Evolutionary conservation across 1,140 invertebrate genomes (phyloP).

Genomic region (Tachypleus tridentatus): DNA sequence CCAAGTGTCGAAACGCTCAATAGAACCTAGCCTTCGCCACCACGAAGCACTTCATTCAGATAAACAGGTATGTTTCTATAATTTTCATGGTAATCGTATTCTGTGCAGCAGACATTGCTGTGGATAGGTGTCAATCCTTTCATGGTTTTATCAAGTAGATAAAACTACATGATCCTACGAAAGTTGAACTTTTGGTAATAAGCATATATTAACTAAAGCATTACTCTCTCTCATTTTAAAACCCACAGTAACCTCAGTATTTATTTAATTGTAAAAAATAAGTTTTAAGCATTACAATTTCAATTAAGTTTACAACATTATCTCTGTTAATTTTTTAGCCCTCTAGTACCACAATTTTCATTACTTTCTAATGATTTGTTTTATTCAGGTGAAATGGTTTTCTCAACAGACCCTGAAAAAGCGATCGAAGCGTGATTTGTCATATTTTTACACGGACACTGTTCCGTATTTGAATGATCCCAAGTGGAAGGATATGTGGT

Average conservation of each 20-base stretch:
- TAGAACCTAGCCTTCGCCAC: constrained; percentile 3
- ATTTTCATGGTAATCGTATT: too few species aligned
- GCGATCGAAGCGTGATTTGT: not conserved
- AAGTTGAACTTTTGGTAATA: too few species aligned
- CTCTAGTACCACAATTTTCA: not conserved
- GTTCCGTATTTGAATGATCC: constrained; percentile 17
- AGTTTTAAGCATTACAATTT: too few species aligned
- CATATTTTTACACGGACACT: not conserved
- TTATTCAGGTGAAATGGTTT: constrained; percentile 1
- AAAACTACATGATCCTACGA: too few species aligned
- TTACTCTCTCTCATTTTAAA: too few species aligned
- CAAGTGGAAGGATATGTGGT: constrained; percentile 21
- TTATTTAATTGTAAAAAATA: too few species aligned
- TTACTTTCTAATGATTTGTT: not conserved
- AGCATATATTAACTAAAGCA: too few species aligned
- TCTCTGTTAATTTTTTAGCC: not conserved
- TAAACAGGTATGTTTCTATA: constrained; percentile 1
- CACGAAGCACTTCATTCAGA: constrained; percentile 11
- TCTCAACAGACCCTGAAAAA: not conserved
- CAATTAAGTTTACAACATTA: not conserved
- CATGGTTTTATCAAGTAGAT: too few species aligned
- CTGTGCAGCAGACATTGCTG: too few species aligned
- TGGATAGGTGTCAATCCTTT: too few species aligned
- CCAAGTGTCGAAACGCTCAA: constrained; percentile 19
- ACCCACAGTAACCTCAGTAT: too few species aligned